Evolutionary conservation across 2,888 invertebrate species (phyloP), one percentile per base, ranked within the genome.

Genomic region (Periphyllus acericola): DNA sequence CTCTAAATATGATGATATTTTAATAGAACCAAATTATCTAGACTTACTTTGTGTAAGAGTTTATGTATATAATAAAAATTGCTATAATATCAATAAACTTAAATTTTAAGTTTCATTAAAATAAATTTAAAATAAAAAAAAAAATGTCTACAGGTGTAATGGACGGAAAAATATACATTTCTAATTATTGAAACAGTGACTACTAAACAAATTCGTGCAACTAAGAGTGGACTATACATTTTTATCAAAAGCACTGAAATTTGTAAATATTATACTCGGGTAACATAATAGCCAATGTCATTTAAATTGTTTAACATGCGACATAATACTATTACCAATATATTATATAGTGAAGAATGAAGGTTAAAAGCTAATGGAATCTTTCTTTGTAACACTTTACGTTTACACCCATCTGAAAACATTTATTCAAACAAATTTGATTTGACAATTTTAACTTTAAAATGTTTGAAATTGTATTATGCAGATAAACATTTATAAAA

Each of bases 331-430:
- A 87, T 87, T 87, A 87, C 87, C 87, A 87, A 80, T 72, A 86
- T 80, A 71, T n/a, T 46, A 46, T 79, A 79, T 46, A 87, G 36
- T 60, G 87, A 87, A 81, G 81, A 87, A 80, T 87, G 79, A 87
- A 60, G 46, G 68, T 72, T 72, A 80, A 40, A 60, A 84, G 75
- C 60, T 87, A 87, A 87, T 87, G 80, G 80, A 81, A 87, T 81
- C 87, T 72, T 87, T 87, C 87, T 87, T 87, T 87, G 60, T 87
- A 87, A 87, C 74, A 87, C 60, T 87, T 87, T 21, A 80, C 80
- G 46, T 87, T 87, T 71, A 87, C 87, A 87, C 80, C 80, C 87
- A 87, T 87, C 87, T 87, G 87, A 87, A 87, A 87, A 87, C 52
- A 80, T 84, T 66, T 84, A 46, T 75, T 79, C 52, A 71, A 79